phyloP scores from a whole-genome alignment of 2,797 vertebrate genomes.

The Eulemur mongoz region DNA sequence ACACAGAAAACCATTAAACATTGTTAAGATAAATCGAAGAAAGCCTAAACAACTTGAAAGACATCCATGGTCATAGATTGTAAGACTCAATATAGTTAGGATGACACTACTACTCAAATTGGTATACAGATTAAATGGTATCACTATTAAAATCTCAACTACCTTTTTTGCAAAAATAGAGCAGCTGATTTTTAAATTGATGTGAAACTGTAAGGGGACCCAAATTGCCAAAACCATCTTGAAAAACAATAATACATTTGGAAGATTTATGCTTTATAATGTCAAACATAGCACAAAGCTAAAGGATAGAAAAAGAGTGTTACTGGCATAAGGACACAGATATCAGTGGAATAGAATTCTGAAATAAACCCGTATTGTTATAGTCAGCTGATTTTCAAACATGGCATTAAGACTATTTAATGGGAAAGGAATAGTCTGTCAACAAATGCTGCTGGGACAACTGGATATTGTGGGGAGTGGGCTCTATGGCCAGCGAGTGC shows the following conservation, averaged over 20 bases:
- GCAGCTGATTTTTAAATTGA: background rate
- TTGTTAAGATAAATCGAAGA: background rate
- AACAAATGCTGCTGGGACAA: background rate
- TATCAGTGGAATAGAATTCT: too few relatives aligned
- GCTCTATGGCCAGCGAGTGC: too few relatives aligned
- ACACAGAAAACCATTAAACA: background rate
- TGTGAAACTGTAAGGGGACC: background rate
- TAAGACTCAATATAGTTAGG: background rate
- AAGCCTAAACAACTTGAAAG: background rate
- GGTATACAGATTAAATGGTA: background rate
- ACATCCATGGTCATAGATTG: background rate
- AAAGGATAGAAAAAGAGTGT: too few relatives aligned
- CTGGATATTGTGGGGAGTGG: too few relatives aligned
- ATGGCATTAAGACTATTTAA: background rate
- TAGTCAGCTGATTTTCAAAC: background rate
- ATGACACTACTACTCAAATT: background rate
- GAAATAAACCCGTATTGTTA: background rate
- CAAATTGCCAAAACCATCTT: background rate
- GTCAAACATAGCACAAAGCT: background rate
- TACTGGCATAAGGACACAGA: background rate
- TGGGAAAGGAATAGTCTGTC: background rate
- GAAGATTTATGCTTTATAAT: background rate
- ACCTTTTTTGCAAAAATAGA: background rate
- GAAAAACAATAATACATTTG: background rate
- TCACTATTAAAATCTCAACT: background rate